These are phyloP conservation scores for Clupea harengus DNA, from an alignment of 2,113 vertebrate genomes.

Conservation along the genomic window DNA sequence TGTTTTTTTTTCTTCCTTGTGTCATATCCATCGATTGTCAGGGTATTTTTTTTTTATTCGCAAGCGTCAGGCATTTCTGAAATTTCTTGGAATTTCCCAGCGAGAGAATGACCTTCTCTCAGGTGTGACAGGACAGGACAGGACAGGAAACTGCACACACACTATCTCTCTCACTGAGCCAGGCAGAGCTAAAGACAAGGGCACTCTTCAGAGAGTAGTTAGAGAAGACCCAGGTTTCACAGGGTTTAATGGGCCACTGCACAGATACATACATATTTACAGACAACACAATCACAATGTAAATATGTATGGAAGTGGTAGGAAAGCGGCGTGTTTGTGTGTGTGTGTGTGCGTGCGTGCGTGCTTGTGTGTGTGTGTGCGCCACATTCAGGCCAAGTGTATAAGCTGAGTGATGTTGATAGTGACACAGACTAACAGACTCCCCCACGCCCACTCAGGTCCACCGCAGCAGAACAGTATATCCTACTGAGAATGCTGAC, in stretches of 20 bases:
- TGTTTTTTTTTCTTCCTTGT: background rate
- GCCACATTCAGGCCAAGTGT: background rate
- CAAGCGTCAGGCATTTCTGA: background rate
- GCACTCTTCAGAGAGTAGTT: background rate
- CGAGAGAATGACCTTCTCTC: conserved; percentile 11
- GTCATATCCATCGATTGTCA: conserved; percentile 9
- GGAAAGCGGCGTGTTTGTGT: conserved; percentile 22
- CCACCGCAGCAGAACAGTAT: conserved; percentile 37
- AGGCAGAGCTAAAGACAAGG: background rate
- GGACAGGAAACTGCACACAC: background rate
- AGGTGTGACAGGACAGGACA: background rate
- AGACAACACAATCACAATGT: background rate
- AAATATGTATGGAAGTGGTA: conserved; percentile 8
- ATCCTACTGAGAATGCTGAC: conserved; percentile 40
- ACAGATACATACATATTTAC: background rate
- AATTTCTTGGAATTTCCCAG: background rate
- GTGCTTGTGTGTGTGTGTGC: conserved; percentile 43
- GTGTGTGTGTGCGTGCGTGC: conserved; percentile 21
- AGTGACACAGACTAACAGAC: conserved; percentile 37
- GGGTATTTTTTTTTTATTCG: background rate
- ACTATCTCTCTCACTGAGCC: background rate
- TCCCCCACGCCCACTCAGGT: conserved; percentile 38
- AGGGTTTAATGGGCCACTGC: too few species aligned
- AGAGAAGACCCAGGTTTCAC: background rate
- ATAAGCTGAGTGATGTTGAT: conserved; percentile 39